Conservation (phyloP, 2,888 invertebrate genomes). For the Drosophila emarginata region DNA sequence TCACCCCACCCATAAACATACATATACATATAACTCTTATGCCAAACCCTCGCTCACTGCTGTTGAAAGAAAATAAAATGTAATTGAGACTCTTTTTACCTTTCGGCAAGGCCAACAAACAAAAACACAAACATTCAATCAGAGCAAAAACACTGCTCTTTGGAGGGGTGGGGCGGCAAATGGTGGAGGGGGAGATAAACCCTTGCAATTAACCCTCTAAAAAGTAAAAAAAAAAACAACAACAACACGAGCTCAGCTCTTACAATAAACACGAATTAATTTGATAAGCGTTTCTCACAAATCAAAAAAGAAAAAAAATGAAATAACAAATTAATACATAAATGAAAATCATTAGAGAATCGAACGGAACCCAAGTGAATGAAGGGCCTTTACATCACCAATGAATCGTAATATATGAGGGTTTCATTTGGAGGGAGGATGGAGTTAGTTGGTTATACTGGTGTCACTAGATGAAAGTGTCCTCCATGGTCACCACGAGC, state of each 20-base stretch:
- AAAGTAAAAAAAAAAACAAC: constrained; percentile 13
- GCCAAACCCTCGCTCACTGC: constrained; percentile 55
- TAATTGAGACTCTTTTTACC: constrained; percentile 42
- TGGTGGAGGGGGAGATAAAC: constrained; percentile 32
- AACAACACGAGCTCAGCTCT: constrained; percentile 24
- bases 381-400: no score
- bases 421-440: neutral
- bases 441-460: neutral
- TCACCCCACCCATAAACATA: constrained; percentile 21
- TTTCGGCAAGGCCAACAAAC: constrained; percentile 37
- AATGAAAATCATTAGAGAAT: neutral
- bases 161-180: neutral
- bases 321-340: constrained; percentile 1
- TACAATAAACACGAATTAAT: constrained; percentile 73
- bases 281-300: constrained; percentile 68
- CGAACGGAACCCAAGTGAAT: neutral
- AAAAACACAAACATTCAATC: constrained; percentile 53
- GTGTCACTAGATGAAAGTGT: constrained; percentile 38
- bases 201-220: constrained; percentile 70
- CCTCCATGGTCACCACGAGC: constrained; percentile 38
- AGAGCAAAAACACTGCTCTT: neutral
- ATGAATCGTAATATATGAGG: constrained; percentile 7
- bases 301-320: constrained; percentile 14
- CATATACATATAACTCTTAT: constrained; percentile 49
- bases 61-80: constrained; percentile 9